Evolutionary conservation across 2,113 vertebrate species (phyloP).

Genomic region (Scolopax mira): DNA sequence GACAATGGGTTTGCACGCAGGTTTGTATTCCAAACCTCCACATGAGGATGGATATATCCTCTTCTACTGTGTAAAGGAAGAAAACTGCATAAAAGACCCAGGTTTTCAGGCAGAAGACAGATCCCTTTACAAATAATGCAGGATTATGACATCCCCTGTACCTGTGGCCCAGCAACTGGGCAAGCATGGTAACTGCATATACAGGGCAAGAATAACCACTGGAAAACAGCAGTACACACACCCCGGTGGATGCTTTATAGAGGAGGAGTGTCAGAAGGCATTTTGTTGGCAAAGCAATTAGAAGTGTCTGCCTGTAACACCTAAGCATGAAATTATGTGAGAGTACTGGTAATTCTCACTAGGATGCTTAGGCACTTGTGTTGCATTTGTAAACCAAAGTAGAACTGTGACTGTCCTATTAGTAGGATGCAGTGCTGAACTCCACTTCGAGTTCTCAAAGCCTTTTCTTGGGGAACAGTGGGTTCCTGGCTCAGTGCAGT

Average conservation of each 20-base stretch:
- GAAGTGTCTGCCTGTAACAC: background rate
- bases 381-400: background rate
- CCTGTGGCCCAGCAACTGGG: background rate
- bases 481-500: background rate
- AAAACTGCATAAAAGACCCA: background rate
- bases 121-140: background rate
- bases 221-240: background rate
- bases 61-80: background rate
- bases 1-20: background rate
- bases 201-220: background rate
- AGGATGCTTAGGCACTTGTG: background rate
- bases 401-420: background rate
- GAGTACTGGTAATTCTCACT: background rate
- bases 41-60: background rate
- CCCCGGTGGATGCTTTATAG: background rate
- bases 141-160: background rate
- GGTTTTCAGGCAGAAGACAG: background rate
- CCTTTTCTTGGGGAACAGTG: background rate
- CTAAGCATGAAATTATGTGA: background rate
- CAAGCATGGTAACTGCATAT: background rate
- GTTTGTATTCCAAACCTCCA: background rate
- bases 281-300: background rate
- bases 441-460: background rate
- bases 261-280: background rate
- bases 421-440: background rate